Conservation (phyloP, 2,888 invertebrate genomes). For the Andrena flavipes region DNA sequence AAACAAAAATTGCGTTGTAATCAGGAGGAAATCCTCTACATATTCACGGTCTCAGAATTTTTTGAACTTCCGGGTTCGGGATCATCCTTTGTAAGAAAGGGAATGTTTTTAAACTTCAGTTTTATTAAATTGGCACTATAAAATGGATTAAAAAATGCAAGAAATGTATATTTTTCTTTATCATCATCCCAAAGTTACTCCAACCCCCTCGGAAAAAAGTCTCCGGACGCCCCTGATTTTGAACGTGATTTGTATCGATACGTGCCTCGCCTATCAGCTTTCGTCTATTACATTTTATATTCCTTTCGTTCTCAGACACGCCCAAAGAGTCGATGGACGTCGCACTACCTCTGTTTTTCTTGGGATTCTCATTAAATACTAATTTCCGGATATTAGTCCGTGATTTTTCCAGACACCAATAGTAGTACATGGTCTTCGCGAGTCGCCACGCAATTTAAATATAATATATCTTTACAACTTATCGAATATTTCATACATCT, state of each 20-base stretch:
- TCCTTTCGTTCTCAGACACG: slow-evolving; percentile 71
- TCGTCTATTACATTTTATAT: slow-evolving; percentile 33
- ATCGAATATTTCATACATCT: slow-evolving; percentile 1
- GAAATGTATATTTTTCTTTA: too few relatives aligned
- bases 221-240: too few relatives aligned
- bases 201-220: too few relatives aligned
- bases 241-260: neutral
- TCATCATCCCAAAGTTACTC: too few relatives aligned
- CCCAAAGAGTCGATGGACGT: slow-evolving; percentile 76
- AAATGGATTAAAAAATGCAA: too few relatives aligned
- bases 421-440: slow-evolving; percentile 65
- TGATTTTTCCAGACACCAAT: slow-evolving; percentile 59
- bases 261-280: slow-evolving; percentile 59
- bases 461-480: neutral
- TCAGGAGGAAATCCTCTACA: too few relatives aligned
- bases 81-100: too few relatives aligned
- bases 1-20: too few relatives aligned
- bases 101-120: too few relatives aligned
- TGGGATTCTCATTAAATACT: slow-evolving; percentile 46
- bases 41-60: too few relatives aligned
- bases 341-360: slow-evolving; percentile 64
- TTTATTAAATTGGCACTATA: too few relatives aligned
- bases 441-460: slow-evolving; percentile 5
- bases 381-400: slow-evolving; percentile 40
- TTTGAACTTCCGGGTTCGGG: too few relatives aligned